Evolutionary conservation across 2,797 vertebrate genomes (phyloP), one percentile per base, ranked within the genome.

Genomic region (Emydoidea blandingii): DNA sequence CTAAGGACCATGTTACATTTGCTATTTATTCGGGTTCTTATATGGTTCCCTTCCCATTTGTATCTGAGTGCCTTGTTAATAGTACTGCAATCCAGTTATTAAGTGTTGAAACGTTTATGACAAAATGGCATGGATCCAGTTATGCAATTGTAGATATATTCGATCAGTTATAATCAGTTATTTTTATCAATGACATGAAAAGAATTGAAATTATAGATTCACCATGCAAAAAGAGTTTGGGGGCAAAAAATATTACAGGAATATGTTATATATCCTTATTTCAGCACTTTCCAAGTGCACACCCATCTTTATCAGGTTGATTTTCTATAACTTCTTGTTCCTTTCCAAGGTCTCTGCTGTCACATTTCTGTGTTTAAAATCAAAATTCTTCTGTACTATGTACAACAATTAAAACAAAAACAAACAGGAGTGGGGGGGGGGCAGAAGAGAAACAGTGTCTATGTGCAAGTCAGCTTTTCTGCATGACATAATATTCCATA

Each of bases 241-340:
- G 65, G n/a, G 19, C 4, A 34, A 72, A n/a, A 37, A 41, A n/a
- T 2, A 18, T 25, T 25, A 83, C 56, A 34, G 65, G 74, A 59
- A 12, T 59, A 47, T 29, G 25, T 11, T 8, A 2, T 44, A 49
- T 81, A 83, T 27, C 8, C 72, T 29, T 2, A 81, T 11, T 83
- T 93, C 29, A 31, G 56, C 4, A 6, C 8, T 52, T 88, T 88
- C 74, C 54, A 76, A 27, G 85, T 88, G 90, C 68, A 8, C 7
- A 83, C 6, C 1, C 0, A 0, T 72, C 44, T 82, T 80, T 8
- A 57, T 50, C 52, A 86, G 34, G 78, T 23, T 74, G 6, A 62
- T 0, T 54, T 83, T 37, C 10, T 68, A 10, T 74, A 59, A 19
- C 0, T 1, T 14, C 54, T 2, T 25, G 31, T 53, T 82, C 4